Base-by-base conservation (phyloP, 2,888 invertebrate genomes). In the Mechanitis mazaeus region DNA sequence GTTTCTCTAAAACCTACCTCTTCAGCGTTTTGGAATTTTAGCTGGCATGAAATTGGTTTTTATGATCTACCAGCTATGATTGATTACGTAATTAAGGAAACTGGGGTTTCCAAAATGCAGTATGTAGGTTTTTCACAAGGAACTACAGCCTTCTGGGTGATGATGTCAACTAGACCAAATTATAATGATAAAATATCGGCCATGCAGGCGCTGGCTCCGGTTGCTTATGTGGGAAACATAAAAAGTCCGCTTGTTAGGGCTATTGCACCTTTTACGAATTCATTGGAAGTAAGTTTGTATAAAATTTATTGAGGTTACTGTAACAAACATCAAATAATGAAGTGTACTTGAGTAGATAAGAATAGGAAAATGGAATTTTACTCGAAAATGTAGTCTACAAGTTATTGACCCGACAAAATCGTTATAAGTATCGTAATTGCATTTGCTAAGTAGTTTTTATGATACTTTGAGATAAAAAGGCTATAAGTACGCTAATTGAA, bases 31-130 rank as follows among this genome's bases (percentile, higher is more conserved):
- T 91, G 91, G 91, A 80, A 84, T 64, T 91, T 84, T 78, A 94
- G 94, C 71, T 96, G 93, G 93, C 93, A 95, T 76, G 94, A 96
- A 74, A 94, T 95, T 79, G 95, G 94, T 0, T 81, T 87, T 63
- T 92, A 92, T 74, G 96, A 97, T 78, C 75, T 96, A 0, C 94
- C 96, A 6, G 94, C 95, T 0, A 93, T 93, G 90, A 92, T 96
- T 35, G 93, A 96, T 75, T 92, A 93, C 75, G 87, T 93, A 12
- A 73, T 93, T 2, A 72, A 79, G 33, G 79, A 82, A 45, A 94
- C 94, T 0, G 87, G 91, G 0, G 87, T 91, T 33, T 63, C 86
- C 2, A 90, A 92, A 63, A 71, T 96, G 0, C 92, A 92, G 67
- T 95, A 94, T 76, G 80, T 94, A 3, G 96, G 94, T 0, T 95